These are phyloP conservation scores for Apodemus sylvaticus DNA, from an alignment of 2,113 vertebrate species.

Conservation along the genomic window DNA sequence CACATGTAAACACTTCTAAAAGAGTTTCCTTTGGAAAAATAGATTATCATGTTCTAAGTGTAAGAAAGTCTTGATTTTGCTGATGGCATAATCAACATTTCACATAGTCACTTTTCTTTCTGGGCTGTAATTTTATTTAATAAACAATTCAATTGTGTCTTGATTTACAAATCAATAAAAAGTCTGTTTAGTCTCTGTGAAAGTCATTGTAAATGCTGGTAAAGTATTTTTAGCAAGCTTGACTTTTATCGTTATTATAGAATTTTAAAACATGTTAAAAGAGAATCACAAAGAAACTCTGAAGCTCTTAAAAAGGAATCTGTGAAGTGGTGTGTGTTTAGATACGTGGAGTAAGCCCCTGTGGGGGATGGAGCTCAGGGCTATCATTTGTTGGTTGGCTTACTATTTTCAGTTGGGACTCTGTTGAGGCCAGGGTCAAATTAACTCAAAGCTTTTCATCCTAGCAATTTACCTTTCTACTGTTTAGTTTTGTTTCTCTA, in stretches of 20 bases:
- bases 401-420: conserved; percentile 18
- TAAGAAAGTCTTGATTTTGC: neutral
- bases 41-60: neutral
- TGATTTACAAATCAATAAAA: neutral
- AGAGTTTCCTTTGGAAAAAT: neutral
- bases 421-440: neutral
- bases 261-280: conserved; percentile 10
- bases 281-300: neutral
- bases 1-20: neutral
- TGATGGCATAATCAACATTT: neutral
- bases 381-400: neutral
- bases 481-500: conserved; percentile 17
- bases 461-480: conserved; percentile 13
- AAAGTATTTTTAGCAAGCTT: neutral
- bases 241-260: neutral
- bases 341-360: neutral
- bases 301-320: neutral
- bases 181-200: neutral
- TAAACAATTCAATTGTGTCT: neutral
- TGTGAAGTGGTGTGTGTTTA: neutral
- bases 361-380: neutral
- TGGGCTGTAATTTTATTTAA: neutral
- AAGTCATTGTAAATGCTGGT: neutral
- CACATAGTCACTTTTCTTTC: neutral
- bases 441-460: conserved; percentile 29